Evolutionary conservation across 2,888 invertebrate species (phyloP), one percentile per base, ranked within the genome.

Genomic region (Ornithoptera priamus): DNA sequence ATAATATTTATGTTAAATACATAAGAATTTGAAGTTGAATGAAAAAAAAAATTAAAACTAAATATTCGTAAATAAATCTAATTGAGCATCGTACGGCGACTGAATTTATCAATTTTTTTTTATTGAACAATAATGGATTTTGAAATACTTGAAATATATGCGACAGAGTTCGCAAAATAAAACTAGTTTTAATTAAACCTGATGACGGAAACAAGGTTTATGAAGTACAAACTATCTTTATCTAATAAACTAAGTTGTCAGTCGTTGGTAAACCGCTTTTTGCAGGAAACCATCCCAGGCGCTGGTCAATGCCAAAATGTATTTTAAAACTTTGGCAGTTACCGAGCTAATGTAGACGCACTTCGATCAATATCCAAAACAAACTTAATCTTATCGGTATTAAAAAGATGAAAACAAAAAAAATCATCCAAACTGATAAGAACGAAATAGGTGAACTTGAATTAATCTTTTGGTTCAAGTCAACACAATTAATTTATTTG

Each of bases 241-340:
- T 7, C n/a, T n/a, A 53, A 53, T 53, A 53, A 46, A 18, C 53
- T n/a, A 53, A 2, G 22, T 58, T 22, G 57, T 20, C 20, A n/a
- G 60, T 66, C 53, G 50, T 60, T 60, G 39, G 60, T 17, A 60
- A 53, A 59, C 46, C 60, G 53, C 46, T 66, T 66, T 66, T 58
- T 60, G 60, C 36, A 60, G 66, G 60, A 60, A 61, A 60, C 61
- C 59, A 50, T 66, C 53, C 60, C 50, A 53, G 66, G 50, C 59
- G 66, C 50, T 66, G 60, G 66, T 66, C 66, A 36, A 36, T 53
- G 66, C 66, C 60, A 68, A 62, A 57, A 62, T 62, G 57, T 62
- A 68, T 62, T 68, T 68, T 62, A 62, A 62, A 68, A 68, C 56
- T 68, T 68, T 68, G 62, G 62, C 62, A 62, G 57, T 57, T 46